Conservation (phyloP, 2,888 invertebrate genomes). For the Leptinotarsa haldemani region DNA sequence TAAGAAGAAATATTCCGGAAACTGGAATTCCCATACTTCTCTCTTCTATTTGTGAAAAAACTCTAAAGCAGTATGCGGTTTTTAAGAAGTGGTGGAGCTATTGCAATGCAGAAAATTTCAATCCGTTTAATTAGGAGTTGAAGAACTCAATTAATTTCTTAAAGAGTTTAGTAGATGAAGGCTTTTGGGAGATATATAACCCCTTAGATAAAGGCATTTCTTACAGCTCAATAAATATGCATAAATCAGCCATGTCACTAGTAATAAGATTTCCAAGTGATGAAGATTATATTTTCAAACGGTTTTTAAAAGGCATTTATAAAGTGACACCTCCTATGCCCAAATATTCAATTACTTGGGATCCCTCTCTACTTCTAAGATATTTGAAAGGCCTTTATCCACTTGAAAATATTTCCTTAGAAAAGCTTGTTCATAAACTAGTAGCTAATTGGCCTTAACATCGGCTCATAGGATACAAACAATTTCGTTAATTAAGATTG, state of each 20-base stretch:
- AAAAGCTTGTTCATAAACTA: conserved; percentile 18
- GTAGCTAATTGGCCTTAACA: background rate
- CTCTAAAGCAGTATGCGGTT: too few species aligned
- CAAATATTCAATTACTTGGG: background rate
- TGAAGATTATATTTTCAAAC: background rate
- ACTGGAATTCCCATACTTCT: conserved; percentile 37
- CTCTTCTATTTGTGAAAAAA: conserved; percentile 43
- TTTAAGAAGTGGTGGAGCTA: too few species aligned
- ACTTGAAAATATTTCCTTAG: background rate
- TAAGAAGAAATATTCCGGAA: conserved; percentile 35
- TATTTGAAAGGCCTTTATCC: background rate
- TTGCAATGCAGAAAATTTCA: background rate
- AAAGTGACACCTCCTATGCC: background rate
- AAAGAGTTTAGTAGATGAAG: background rate
- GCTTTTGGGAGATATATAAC: too few species aligned
- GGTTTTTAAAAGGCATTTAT: background rate
- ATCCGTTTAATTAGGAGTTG: background rate
- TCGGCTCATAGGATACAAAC: conserved; percentile 2
- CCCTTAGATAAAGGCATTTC: background rate
- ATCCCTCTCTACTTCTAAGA: background rate
- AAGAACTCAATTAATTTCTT: background rate
- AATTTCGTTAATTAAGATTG: too few species aligned
- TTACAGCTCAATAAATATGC: conserved; percentile 45
- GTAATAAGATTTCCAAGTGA: conserved; percentile 26
- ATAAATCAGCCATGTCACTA: conserved; percentile 47